Conservation (phyloP, 2,113 vertebrate genomes). For the Brachyhypopomus occidentalis region DNA sequence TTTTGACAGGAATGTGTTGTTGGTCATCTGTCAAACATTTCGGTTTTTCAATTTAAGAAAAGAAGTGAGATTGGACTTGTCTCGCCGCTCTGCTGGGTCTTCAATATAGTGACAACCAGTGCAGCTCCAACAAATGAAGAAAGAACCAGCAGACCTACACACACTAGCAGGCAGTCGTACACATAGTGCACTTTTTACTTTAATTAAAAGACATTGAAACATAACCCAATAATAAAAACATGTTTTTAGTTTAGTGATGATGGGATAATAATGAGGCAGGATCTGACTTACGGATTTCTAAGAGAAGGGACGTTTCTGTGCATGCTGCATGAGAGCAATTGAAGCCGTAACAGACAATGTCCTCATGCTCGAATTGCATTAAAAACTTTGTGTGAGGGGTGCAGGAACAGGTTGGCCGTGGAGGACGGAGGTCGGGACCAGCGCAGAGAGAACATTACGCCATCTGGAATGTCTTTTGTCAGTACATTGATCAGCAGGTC, state of each 20-base stretch:
- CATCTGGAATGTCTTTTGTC: too few species aligned
- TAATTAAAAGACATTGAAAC: constrained; percentile 3
- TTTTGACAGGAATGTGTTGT: constrained; percentile 21
- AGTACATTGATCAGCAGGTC: constrained; percentile 18
- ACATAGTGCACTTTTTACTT: neutral
- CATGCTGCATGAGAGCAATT: constrained; percentile 10
- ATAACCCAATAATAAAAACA: too few species aligned
- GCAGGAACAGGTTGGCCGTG: neutral
- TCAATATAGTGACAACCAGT: constrained; percentile 35
- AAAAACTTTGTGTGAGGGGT: neutral
- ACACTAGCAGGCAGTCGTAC: neutral
- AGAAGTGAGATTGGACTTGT: constrained; percentile 30
- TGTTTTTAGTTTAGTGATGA: constrained; percentile 21
- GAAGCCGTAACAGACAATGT: constrained; percentile 17
- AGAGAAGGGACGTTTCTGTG: neutral
- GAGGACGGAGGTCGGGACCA: neutral
- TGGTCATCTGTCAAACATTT: constrained; percentile 39
- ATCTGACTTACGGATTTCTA: neutral
- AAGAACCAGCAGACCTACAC: neutral
- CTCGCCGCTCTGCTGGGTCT: constrained; percentile 23
- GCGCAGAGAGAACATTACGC: neutral
- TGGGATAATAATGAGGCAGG: too few species aligned
- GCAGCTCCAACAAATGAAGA: neutral
- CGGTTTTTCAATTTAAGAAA: constrained; percentile 38
- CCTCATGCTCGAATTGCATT: constrained; percentile 26